Percentiles rank a stretch among this genome's conserved stretches.
Conservation (phyloP, 2,113 vertebrate species). For the Abramis brama region DNA sequence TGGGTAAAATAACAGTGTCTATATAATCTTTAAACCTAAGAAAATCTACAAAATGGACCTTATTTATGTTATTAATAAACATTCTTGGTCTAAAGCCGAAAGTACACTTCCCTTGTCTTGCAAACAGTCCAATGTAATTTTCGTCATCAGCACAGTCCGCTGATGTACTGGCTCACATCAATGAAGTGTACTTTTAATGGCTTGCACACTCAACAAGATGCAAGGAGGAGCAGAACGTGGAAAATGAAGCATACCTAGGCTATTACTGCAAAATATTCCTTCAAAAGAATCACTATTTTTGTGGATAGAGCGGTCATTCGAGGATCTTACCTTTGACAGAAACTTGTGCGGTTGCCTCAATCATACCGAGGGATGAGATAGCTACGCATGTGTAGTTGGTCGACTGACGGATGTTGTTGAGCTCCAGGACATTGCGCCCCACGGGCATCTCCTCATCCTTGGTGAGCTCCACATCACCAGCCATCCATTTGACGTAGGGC, state of each 20-base stretch:
- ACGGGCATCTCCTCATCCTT: slow-evolving; percentile 93
- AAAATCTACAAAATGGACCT: background rate
- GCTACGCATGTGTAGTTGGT: slow-evolving; percentile 97
- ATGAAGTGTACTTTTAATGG: background rate
- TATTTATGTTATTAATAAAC: background rate
- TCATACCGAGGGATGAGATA: slow-evolving; percentile 93
- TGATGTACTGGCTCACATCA: background rate
- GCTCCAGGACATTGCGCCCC: slow-evolving; percentile 92
- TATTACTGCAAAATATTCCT: background rate
- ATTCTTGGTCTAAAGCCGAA: background rate
- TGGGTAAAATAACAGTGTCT: background rate
- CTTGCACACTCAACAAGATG: background rate
- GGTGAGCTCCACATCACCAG: slow-evolving; percentile 86
- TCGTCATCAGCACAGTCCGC: background rate
- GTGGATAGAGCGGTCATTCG: background rate
- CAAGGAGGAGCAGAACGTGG: background rate
- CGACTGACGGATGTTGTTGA: slow-evolving; percentile 88
- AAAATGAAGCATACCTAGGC: background rate
- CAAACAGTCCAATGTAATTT: background rate
- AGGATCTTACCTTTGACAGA: slow-evolving; percentile 90
- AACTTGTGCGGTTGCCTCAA: slow-evolving; percentile 91
- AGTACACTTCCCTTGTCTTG: background rate
- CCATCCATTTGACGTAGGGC: slow-evolving; percentile 97
- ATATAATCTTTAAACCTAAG: background rate
- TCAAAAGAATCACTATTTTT: no score